phyloP scores from a whole-genome alignment of 2,888 invertebrate genomes.

The Flabesymbios commensalis region DNA sequence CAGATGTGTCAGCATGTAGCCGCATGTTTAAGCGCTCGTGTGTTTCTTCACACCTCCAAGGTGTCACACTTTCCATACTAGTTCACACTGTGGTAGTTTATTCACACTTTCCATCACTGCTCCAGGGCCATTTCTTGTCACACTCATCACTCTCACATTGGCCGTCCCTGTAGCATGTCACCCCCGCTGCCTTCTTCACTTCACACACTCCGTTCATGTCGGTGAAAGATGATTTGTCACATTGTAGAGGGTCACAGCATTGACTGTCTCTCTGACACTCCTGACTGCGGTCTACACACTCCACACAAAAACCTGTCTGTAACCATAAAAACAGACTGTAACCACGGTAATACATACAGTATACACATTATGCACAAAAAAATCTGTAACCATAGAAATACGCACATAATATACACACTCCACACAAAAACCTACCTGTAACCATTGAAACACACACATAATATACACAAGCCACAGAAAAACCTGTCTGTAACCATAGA shows the following conservation, averaged over 20 bases:
- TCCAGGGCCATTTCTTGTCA: neutral
- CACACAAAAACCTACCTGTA: constrained; percentile 26
- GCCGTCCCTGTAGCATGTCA: constrained; percentile 16
- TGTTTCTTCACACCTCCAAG: too few species aligned
- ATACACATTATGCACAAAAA: too few species aligned
- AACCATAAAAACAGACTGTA: neutral
- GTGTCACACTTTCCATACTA: too few species aligned
- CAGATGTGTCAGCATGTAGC: too few species aligned
- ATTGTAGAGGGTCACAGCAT: constrained; percentile 22
- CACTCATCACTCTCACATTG: constrained; percentile 16
- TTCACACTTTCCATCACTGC: constrained; percentile 1
- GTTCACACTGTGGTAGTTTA: too few species aligned
- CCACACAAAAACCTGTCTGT: constrained; percentile 26
- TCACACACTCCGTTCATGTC: constrained; percentile 18
- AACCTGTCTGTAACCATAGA: too few species aligned
- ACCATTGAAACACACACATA: neutral
- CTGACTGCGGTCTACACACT: constrained; percentile 15
- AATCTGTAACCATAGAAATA: too few species aligned
- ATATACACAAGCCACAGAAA: neutral
- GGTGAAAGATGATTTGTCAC: constrained; percentile 14
- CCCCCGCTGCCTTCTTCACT: neutral
- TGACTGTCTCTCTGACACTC: constrained; percentile 28
- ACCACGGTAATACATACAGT: neutral
- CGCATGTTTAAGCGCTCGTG: too few species aligned
- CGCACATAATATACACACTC: too few species aligned